Base-by-base conservation (phyloP, 2,797 vertebrate species). In the Ambastaia sidthimunki region DNA sequence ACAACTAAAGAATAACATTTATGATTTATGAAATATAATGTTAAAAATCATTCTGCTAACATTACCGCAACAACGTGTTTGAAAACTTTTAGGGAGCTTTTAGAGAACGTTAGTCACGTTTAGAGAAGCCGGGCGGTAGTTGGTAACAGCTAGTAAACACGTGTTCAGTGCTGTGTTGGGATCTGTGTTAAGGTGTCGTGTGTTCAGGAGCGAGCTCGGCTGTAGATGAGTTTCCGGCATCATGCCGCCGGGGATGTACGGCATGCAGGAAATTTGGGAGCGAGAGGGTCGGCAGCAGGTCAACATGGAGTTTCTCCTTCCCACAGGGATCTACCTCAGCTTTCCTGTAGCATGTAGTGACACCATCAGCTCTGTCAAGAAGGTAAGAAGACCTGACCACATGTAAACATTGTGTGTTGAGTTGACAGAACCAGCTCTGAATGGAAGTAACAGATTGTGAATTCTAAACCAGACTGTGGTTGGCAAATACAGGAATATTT, bases 211-310 rank as follows among this genome's bases (percentile, higher is more conserved):
- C 87, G 92, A 90, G 90, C 89, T 91, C 92, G 87, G 89, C 80
- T 83, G 92, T 93, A 92, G 89, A 94, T 87, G 88, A 94, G 91
- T 88, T 94, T 90, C 92, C 79, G 89, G 86, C 94, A 93, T 91
- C 89, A 99, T 99, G 98, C 95, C 96, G 91, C 96, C 96, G 1
- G 97, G 97, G 92, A 95, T 97, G 87, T 96, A 96, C 92, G 96
- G 95, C 93, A 96, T 95, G 89, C 94, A 93, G 90, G 97, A 96
- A 88, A 96, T 96, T 87, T 99, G 97, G 97, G 94, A 96, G 90
- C 93, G 94, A 89, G 95, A 96, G 87, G 95, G 95, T 86, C 93
- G 92, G 85, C 95, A 94, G 84, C 93, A 85, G 80, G 94, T 99
- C 86, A 85, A 85, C 44, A 96, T 99, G 85, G 98, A 99, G 88